phyloP scores from a whole-genome alignment of 2,797 vertebrate species.

The Chaunax sp. region DNA sequence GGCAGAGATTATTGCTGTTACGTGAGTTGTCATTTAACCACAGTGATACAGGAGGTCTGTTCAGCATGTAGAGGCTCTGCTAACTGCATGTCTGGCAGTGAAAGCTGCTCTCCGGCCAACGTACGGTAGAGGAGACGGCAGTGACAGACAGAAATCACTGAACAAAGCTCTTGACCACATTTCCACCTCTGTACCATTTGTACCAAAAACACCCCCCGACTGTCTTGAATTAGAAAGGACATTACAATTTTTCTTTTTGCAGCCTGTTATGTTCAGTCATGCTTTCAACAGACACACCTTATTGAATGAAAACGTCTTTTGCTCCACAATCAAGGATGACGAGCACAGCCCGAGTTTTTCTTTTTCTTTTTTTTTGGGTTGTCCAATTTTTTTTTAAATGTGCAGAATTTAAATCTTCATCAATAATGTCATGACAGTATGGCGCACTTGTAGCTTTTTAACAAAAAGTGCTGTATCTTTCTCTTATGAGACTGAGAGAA shows the following conservation, averaged over 20 bases:
- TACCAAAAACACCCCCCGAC: slow-evolving; percentile 28
- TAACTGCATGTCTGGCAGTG: slow-evolving; percentile 70
- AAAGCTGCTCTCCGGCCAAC: slow-evolving; percentile 50
- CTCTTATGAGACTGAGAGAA: slow-evolving; percentile 34
- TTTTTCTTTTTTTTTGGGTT: slow-evolving; percentile 80
- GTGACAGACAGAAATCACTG: slow-evolving; percentile 50
- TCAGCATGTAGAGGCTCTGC: slow-evolving; percentile 41
- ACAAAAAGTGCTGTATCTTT: slow-evolving; percentile 70
- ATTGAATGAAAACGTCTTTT: slow-evolving; percentile 58
- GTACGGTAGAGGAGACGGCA: slow-evolving; percentile 55
- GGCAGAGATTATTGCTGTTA: slow-evolving; percentile 83
- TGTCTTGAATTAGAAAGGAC: slow-evolving; percentile 61
- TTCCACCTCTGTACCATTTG: slow-evolving; percentile 40
- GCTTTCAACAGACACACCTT: slow-evolving; percentile 71
- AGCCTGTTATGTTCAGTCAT: slow-evolving; percentile 68
- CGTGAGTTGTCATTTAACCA: slow-evolving; percentile 61
- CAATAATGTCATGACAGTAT: slow-evolving; percentile 41
- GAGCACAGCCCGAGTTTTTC: slow-evolving; percentile 64
- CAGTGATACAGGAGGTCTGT: slow-evolving; percentile 68
- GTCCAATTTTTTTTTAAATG: slow-evolving; percentile 51
- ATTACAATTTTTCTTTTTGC: slow-evolving; percentile 52
- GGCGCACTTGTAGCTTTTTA: slow-evolving; percentile 61
- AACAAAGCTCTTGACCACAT: slow-evolving; percentile 38
- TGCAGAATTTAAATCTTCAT: slow-evolving; percentile 28
- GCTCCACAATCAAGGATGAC: slow-evolving; percentile 78